Evolutionary conservation across 2,888 invertebrate genomes (phyloP).

Genomic region (Frankliniella intonsa): DNA sequence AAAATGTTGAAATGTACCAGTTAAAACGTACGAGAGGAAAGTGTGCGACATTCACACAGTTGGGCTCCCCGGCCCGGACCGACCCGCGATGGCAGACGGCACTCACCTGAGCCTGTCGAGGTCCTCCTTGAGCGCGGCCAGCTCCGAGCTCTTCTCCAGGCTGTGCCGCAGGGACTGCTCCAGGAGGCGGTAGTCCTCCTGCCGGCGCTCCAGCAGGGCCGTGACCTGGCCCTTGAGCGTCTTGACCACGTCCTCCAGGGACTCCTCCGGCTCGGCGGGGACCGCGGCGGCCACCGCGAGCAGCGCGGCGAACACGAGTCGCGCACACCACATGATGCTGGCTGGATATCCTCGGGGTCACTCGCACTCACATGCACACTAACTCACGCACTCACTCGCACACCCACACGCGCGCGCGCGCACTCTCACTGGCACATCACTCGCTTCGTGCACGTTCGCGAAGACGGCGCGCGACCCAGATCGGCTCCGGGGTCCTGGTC

Average conservation of each 20-base stretch:
- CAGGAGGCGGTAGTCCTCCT: constrained; percentile 51
- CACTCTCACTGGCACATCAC: not conserved
- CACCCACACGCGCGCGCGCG: not conserved
- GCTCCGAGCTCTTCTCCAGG: constrained; percentile 52
- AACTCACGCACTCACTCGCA: not conserved
- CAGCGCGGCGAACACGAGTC: not conserved
- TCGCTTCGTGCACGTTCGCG: not conserved
- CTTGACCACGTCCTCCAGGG: constrained; percentile 34
- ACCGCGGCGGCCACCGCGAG: not conserved
- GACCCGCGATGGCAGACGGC: not conserved
- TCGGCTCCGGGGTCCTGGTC: not conserved
- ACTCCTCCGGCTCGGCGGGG: constrained; percentile 1
- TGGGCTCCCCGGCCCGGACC: too few relatives aligned
- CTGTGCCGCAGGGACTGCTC: constrained; percentile 52
- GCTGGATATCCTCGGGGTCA: not conserved
- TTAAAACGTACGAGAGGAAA: too few relatives aligned
- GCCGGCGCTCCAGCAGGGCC: constrained; percentile 32
- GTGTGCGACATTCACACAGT: too few relatives aligned
- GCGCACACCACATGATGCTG: not conserved
- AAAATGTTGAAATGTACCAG: too few relatives aligned
- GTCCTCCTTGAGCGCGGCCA: constrained; percentile 51
- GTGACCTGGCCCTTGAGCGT: constrained; percentile 35
- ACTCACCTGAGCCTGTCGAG: constrained; percentile 51
- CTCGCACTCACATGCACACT: not conserved
- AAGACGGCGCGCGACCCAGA: not conserved